Base-by-base conservation (phyloP, 2,113 vertebrate species). In the Arvicanthis niloticus region DNA sequence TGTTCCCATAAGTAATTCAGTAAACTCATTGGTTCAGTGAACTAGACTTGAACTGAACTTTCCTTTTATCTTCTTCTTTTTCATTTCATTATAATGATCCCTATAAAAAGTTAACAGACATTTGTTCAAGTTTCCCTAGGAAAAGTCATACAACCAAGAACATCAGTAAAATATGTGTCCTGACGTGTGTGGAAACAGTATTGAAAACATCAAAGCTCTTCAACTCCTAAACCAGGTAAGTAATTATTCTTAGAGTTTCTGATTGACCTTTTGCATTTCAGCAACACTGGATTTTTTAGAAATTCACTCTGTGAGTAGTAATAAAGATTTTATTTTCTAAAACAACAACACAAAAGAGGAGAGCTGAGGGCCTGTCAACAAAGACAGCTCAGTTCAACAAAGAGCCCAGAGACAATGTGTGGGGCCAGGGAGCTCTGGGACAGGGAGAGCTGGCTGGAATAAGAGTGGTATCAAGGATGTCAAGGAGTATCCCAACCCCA, bases 271-370 rank as follows among this genome's bases (percentile, higher is more conserved):
- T 90, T 48, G 31, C 45, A n/a, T 42, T 91, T 95, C 42, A 8
- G 10, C 72, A 85, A 88, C 11, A 87, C 26, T 72, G 70, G 42
- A 26, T 84, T 81, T 84, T 96, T 90, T 91, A 91, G 68, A 91
- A 73, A 86, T 53, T 60, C 34, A 87, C 85, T n/a, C 29, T 85
- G 15, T 9, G 34, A 96, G 86, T 94, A 92, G 94, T 72, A 65
- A 97, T 85, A 62, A 94, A 96, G 84, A 88, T 67, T 9, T 45
- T 88, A 96, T 94, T 93, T 26, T 89, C 37, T 34, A 93, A 94
- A 90, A 76, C 45, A 42, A 21, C 60, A 88, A 90, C 76, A 96
- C 87, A 90, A 80, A 88, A 97, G 87, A 88, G 37, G 4, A 62
- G n/a, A 45, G 15, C 34, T 67, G 6, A 26, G 21, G 29, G 70